Base-by-base conservation (phyloP, 2,888 invertebrate species). In the Limnephilus rhombicus region DNA sequence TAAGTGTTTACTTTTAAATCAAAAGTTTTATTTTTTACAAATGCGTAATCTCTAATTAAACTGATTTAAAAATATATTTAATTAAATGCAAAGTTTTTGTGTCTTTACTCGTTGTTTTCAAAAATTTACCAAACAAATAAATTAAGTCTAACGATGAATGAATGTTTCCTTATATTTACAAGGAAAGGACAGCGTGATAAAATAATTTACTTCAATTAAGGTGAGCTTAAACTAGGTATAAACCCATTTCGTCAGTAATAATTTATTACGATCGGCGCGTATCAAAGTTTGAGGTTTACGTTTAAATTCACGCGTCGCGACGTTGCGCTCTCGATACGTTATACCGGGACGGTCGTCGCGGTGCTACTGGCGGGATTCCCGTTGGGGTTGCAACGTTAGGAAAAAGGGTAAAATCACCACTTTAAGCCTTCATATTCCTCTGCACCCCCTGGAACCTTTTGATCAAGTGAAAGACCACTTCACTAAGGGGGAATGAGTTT, bases 381-480 rank as follows among this genome's bases (percentile, higher is more conserved):
- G 34, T 24, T 18, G 80, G 68, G 88, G 80, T 24, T 80, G 24
- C 31, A 37, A 18, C 37, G 88, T 24, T 53, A 18, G 68, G 49
- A 86, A 53, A 87, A 53, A 87, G 87, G 87, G 45, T 12, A n/a
- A 45, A 49, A 49, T 53, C 53, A 45, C 53, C 68, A 68, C 87
- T 31, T 83, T 37, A n/a, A 11, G 68, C 83, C 34, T 34, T 24
- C 83, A 12, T 11, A 37, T 15, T 45, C 24, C 37, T 34, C 86
- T 37, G 29, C 86, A 29, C 53, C 86, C 53, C 49, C 31, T n/a
- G 53, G 7, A 80, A n/a, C 80, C 88, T 80, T 89, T 89, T 89
- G 80, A 89, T 89, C 18, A 80, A 89, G 80, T 89, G 88, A 80
- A 18, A 68, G n/a, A 89, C 88, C 88, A 89, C 88, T 89, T 80